Evolutionary conservation across 2,797 vertebrate species (phyloP).

Genomic region (Leptoclinus maculatus): DNA sequence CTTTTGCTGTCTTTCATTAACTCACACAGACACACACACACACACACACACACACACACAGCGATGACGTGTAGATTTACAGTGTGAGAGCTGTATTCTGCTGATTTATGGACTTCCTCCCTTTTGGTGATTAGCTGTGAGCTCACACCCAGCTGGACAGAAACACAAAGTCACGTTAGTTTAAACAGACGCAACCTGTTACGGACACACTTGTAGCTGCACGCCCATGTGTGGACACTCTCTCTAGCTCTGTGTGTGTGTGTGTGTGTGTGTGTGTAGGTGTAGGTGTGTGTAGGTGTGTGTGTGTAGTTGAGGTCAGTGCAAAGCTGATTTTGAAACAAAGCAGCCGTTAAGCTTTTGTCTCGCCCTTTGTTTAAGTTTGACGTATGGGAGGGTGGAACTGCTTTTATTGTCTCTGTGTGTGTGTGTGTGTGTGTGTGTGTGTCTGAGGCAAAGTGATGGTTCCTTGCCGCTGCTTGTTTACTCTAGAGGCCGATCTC

Average conservation of each 20-base stretch:
- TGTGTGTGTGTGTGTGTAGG: not conserved
- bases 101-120: conserved; percentile 77
- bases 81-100: conserved; percentile 65
- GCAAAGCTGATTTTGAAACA: conserved; percentile 51
- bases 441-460: conserved; percentile 68
- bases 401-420: conserved; percentile 16
- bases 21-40: conserved; percentile 6
- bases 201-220: conserved; percentile 12
- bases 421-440: conserved; percentile 19
- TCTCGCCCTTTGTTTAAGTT: conserved; percentile 39
- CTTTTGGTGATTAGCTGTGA: conserved; percentile 73
- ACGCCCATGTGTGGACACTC: not conserved
- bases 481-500: conserved; percentile 63
- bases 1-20: conserved; percentile 4
- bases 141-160: conserved; percentile 59
- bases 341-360: conserved; percentile 47
- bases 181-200: conserved; percentile 34
- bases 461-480: conserved; percentile 74
- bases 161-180: conserved; percentile 17
- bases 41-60: not conserved
- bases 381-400: conserved; percentile 35
- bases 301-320: conserved; percentile 23
- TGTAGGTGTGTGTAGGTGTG: not conserved
- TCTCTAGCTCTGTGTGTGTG: not conserved
- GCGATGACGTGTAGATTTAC: conserved; percentile 70